Evolutionary conservation across 2,888 invertebrate species (phyloP).

Genomic region (Panorpa germanica): DNA sequence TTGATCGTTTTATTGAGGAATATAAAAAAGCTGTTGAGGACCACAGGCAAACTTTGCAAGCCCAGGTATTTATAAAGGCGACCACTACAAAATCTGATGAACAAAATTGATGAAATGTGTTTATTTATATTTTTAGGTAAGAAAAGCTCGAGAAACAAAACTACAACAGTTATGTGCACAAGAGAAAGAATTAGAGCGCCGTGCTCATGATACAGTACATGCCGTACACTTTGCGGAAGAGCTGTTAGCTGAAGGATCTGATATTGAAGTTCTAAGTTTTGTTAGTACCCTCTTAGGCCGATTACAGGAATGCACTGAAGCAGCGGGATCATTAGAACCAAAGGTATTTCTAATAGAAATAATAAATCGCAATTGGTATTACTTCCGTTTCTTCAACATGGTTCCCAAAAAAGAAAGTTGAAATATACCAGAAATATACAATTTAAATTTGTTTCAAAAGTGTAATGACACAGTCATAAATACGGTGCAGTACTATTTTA

Average conservation of each 20-base stretch:
- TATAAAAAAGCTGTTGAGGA: conserved; percentile 43
- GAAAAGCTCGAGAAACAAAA: conserved; percentile 20
- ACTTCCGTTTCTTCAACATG: too few relatives aligned
- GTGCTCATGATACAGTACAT: conserved; percentile 33
- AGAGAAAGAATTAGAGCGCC: conserved; percentile 27
- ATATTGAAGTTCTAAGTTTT: conserved; percentile 51
- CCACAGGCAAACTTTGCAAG: conserved; percentile 32
- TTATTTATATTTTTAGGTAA: conserved; percentile 10
- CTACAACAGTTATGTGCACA: too few relatives aligned
- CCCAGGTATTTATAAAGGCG: conserved; percentile 24
- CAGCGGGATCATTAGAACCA: conserved; percentile 26
- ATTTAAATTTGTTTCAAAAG: too few relatives aligned
- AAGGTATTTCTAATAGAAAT: conserved; percentile 15
- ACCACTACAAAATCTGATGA: conserved; percentile 8
- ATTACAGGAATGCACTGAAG: conserved; percentile 38
- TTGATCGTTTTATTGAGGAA: conserved; percentile 42
- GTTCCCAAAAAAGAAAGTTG: too few relatives aligned
- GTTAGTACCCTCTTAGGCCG: conserved; percentile 42
- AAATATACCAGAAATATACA: too few relatives aligned
- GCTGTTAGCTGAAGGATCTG: conserved; percentile 40
- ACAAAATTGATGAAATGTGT: conserved; percentile 9
- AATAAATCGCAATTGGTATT: not conserved
- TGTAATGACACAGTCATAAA: too few relatives aligned
- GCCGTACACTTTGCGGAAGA: conserved; percentile 46
- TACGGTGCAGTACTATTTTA: not conserved